These are phyloP conservation scores for Periparus ater DNA, from an alignment of 2,797 vertebrate species.

Conservation along the genomic window DNA sequence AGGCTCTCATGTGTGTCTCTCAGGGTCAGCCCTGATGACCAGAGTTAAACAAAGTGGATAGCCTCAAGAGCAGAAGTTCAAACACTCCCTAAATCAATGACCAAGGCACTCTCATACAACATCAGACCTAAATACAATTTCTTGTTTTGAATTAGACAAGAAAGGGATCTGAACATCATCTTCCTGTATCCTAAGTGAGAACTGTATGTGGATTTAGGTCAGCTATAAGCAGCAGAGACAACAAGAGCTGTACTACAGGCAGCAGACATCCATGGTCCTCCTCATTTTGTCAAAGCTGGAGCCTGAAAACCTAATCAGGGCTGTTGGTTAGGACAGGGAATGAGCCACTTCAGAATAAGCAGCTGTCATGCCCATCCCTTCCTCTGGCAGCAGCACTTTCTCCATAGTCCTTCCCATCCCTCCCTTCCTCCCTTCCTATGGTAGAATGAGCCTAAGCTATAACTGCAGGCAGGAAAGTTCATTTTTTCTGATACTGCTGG, in stretches of 20 bases:
- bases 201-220: not conserved
- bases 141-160: not conserved
- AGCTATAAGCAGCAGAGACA: not conserved
- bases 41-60: not conserved
- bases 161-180: not conserved
- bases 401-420: not conserved
- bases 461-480: not conserved
- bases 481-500: not conserved
- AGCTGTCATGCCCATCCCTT: not conserved
- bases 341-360: not conserved
- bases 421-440: not conserved
- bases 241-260: not conserved
- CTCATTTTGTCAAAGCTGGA: not conserved
- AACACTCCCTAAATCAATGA: not conserved
- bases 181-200: not conserved
- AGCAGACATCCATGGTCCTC: not conserved
- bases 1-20: fast-evolving
- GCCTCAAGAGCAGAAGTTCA: not conserved
- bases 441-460: not conserved
- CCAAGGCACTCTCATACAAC: not conserved
- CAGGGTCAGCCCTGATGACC: not conserved
- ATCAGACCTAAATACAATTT: not conserved
- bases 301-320: not conserved
- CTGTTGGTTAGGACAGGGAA: not conserved
- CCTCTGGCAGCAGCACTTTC: not conserved